Evolutionary conservation across 1,140 invertebrate genomes (phyloP).

Genomic region (Lepidotrigona ventralis): DNA sequence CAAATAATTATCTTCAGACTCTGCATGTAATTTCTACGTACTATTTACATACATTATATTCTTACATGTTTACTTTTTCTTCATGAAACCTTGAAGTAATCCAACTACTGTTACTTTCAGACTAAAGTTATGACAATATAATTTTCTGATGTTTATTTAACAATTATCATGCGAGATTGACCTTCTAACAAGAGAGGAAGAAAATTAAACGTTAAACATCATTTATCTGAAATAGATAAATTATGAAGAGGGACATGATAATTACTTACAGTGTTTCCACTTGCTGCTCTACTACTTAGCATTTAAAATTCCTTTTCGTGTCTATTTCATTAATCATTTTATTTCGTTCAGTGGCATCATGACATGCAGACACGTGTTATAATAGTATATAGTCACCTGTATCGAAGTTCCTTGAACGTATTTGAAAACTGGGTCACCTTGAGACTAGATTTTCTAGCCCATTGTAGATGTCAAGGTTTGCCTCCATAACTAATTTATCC

Average conservation of each 20-base stretch:
- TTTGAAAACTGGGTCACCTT: constrained; percentile 17
- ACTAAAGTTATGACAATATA: not conserved
- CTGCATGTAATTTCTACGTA: not conserved
- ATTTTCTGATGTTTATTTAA: not conserved
- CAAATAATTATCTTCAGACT: not conserved
- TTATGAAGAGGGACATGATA: not conserved
- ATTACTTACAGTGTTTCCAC: not conserved
- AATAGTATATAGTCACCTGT: constrained; percentile 13
- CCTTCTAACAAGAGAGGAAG: not conserved
- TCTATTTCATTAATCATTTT: not conserved
- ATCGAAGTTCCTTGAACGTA: not conserved
- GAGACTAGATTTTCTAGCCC: constrained; percentile 12
- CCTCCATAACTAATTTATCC: not conserved
- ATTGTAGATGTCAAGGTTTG: constrained; percentile 20
- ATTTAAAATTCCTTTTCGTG: not conserved
- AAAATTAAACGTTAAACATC: not conserved
- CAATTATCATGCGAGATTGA: not conserved
- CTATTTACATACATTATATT: not conserved
- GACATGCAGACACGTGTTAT: not conserved
- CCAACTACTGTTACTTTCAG: too few species aligned
- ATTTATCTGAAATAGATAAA: not conserved
- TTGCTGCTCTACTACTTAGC: not conserved
- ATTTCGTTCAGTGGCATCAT: too few species aligned
- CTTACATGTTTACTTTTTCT: not conserved
- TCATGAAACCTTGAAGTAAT: not conserved